Conservation (phyloP, 2,888 invertebrate species). For the Plutella xylostella region DNA sequence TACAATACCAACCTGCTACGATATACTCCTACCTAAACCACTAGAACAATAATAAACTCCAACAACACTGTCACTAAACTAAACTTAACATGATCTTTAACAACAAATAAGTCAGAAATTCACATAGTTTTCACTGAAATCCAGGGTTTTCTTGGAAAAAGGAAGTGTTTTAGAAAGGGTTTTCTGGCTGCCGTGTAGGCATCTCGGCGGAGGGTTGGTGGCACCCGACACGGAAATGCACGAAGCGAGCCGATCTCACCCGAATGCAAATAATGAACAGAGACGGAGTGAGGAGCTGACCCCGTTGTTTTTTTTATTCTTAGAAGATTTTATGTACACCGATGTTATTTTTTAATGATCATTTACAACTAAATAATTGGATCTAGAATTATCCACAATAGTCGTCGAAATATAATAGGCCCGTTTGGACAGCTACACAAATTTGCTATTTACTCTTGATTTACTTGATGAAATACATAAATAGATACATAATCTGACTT, state of each 20-base stretch:
- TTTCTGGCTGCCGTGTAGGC: constrained; percentile 46
- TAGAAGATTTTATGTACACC: background rate
- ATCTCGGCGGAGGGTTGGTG: constrained; percentile 53
- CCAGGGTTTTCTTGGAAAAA: constrained; percentile 25
- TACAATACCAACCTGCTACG: no score
- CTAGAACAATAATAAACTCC: no score
- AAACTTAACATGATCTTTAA: no score
- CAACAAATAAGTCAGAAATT: constrained; percentile 20
- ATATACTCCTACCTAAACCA: no score
- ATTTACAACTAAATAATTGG: background rate
- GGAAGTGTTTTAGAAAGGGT: constrained; percentile 49
- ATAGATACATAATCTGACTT: no score
- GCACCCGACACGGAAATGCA: constrained; percentile 50
- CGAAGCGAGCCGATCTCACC: constrained; percentile 44
- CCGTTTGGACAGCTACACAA: no score
- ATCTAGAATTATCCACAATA: no score
- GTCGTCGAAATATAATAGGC: no score
- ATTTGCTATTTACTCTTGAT: no score
- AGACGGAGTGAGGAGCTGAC: constrained; percentile 27
- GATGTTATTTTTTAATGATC: background rate
- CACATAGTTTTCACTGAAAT: constrained; percentile 35
- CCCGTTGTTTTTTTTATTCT: background rate
- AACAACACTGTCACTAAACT: no score
- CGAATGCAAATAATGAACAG: constrained; percentile 57
- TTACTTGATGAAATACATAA: no score